Evolutionary conservation across 2,113 vertebrate genomes (phyloP), one percentile per base, ranked within the genome.

Genomic region (Vulpes ferrilata): DNA sequence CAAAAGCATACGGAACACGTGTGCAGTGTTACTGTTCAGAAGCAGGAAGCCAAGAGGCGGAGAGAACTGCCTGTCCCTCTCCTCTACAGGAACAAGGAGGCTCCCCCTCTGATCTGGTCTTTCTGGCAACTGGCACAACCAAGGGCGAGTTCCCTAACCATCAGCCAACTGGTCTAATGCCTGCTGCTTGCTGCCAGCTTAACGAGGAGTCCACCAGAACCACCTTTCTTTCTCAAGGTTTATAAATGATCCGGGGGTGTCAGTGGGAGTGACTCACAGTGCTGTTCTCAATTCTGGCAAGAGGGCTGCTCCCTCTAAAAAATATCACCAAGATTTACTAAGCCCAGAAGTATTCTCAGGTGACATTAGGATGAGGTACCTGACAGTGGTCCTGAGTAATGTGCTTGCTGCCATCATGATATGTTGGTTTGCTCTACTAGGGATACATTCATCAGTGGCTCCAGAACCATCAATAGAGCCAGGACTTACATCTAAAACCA

Each of bases 361-460:
- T 82, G 96, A 38, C 95, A 86, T 27, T 4, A 64, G 82, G 91
- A 93, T 83, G 92, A 89, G 86, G 65, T 5, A 91, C 27, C 48
- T 0, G 48, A 69, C 96, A 60, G 27, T 7, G 84, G 95, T 81
- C 87, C 80, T 88, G 90, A 95, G 84, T 60, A 32, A 95, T 35
- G 88, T 6, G 69, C 23, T 71, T n/a, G 25, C 87, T 81, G 94
- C 90, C 64, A 35, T n/a, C 48, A 2, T 2, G 73, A 82, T 10
- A 57, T 35, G 22, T 86, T 13, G 73, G 79, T 5, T 88, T 53
- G 4, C 57, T 76, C 83, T 25, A 15, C 30, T 67, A 59, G 79
- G 32, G 92, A 25, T 0, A 16, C 73, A 84, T 6, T 55, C 62
- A 74, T 86, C 38, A 60, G 43, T 59, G 2, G 59, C 35, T 43